Conservation (phyloP, 2,797 vertebrate species). For the Intellagama lesueurii region DNA sequence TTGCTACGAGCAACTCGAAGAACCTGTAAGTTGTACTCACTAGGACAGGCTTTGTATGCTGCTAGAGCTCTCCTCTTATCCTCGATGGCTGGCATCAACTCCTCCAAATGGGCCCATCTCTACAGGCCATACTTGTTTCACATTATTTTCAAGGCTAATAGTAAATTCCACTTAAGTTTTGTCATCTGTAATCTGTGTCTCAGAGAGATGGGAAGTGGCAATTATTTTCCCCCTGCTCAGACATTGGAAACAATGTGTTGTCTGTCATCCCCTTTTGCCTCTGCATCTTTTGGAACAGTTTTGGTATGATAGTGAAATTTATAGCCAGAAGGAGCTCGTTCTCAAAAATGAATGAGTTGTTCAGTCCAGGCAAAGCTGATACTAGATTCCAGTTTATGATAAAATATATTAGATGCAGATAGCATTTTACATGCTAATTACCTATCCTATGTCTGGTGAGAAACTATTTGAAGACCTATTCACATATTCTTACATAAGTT, state of each 20-base stretch:
- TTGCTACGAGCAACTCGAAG: no score
- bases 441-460: neutral
- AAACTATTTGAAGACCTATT: neutral
- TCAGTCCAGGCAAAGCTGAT: neutral
- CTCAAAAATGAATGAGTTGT: conserved; percentile 23
- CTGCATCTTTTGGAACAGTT: neutral
- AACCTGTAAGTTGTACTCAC: no score
- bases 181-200: no score
- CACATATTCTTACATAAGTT: neutral
- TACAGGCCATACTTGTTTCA: no score
- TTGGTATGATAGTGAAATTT: neutral
- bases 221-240: no score
- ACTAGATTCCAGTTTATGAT: conserved; percentile 16
- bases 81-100: no score
- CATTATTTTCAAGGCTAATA: no score
- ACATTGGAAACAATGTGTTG: neutral
- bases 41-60: no score
- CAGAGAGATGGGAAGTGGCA: no score
- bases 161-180: no score
- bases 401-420: conserved; percentile 20
- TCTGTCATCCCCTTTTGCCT: neutral
- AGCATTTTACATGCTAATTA: neutral
- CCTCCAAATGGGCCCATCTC: no score
- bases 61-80: no score
- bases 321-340: conserved; percentile 12